phyloP scores from a whole-genome alignment of 1,140 invertebrate genomes.

The Bombus fervidus region DNA sequence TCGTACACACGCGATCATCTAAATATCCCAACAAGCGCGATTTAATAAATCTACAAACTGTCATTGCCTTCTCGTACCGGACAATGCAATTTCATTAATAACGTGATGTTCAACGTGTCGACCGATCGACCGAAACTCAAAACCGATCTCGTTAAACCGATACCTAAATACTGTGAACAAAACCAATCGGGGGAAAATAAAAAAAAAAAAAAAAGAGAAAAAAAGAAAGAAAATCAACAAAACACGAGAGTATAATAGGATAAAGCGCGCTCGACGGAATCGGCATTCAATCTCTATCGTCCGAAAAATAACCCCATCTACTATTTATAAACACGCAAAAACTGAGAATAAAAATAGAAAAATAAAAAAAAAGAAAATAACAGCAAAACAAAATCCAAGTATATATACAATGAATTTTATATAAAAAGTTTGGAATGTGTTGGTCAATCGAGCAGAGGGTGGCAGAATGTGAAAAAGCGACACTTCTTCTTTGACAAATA shows the following conservation, averaged over 20 bases:
- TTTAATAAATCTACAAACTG: conserved; percentile 22
- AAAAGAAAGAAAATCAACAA: not conserved
- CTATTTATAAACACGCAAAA: not conserved
- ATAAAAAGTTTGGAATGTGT: not conserved
- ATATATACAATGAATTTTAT: not conserved
- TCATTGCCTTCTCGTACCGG: not conserved
- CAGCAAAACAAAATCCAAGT: not conserved
- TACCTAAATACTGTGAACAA: not conserved
- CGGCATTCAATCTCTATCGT: not conserved
- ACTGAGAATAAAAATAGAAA: not conserved
- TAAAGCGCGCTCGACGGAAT: not conserved
- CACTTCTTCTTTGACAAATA: too few species aligned
- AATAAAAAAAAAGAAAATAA: not conserved
- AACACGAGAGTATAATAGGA: not conserved
- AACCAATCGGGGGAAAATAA: not conserved
- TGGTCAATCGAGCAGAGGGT: not conserved
- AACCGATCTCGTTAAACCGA: not conserved
- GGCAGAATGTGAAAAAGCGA: too few species aligned
- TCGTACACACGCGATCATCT: not conserved
- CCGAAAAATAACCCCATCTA: not conserved
- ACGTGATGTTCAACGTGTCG: conserved; percentile 1
- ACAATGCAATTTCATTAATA: conserved; percentile 21
- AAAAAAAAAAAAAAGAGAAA: not conserved
- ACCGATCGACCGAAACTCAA: not conserved
- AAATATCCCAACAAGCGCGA: not conserved